phyloP scores from a whole-genome alignment of 2,888 invertebrate species.

The Eurytoma californica region DNA sequence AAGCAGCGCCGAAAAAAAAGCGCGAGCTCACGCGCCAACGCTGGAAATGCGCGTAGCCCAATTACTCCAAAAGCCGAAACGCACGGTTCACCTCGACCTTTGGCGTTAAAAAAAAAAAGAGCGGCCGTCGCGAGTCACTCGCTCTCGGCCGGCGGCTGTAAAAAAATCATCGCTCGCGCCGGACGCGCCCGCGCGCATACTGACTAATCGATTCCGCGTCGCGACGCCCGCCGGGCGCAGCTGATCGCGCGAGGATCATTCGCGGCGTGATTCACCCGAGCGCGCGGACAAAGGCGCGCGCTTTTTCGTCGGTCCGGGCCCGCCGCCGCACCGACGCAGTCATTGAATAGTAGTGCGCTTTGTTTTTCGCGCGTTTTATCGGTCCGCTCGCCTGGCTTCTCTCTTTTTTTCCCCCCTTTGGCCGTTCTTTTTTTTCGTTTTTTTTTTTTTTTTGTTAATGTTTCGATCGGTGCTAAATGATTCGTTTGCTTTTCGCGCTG shows the following conservation, averaged over 20 bases:
- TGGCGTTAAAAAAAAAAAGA: too few species aligned
- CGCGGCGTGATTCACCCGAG: slow-evolving; percentile 46
- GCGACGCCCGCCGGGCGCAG: slow-evolving; percentile 27
- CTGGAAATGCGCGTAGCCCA: neutral
- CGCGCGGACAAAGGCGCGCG: slow-evolving; percentile 25
- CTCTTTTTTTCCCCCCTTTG: too few species aligned
- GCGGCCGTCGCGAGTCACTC: neutral
- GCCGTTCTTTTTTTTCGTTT: too few species aligned
- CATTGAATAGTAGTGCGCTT: slow-evolving; percentile 11
- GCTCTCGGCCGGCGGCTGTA: neutral
- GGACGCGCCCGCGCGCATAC: slow-evolving; percentile 4
- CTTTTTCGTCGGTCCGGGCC: neutral
- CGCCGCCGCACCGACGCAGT: neutral
- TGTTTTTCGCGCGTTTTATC: slow-evolving; percentile 15
- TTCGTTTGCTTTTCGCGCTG: neutral
- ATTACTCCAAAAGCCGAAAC: neutral
- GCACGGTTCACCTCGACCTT: too few species aligned
- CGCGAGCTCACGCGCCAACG: neutral
- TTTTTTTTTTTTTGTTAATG: too few species aligned
- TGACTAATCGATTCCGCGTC: slow-evolving; percentile 52
- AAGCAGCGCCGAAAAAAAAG: neutral
- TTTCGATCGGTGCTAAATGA: neutral
- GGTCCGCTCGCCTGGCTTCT: too few species aligned
- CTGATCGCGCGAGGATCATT: slow-evolving; percentile 42
- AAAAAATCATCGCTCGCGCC: slow-evolving; percentile 42